phyloP scores from a whole-genome alignment of 1,140 invertebrate genomes.

The Diuraphis noxia region DNA sequence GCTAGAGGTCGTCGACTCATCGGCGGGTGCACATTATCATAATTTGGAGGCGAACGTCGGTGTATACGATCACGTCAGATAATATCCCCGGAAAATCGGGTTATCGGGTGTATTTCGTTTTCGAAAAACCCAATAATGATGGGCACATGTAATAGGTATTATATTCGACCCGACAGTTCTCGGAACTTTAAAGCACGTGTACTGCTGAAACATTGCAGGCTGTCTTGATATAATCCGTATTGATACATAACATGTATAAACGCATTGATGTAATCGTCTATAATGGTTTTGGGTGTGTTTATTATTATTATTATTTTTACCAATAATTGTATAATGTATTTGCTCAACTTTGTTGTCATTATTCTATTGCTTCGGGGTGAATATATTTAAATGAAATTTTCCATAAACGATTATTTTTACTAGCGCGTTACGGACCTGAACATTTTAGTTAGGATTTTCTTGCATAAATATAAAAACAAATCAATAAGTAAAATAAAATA shows the following conservation, averaged over 20 bases:
- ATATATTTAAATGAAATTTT: background rate
- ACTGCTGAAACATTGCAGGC: background rate
- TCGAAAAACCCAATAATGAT: background rate
- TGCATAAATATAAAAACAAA: no score
- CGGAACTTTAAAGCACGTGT: background rate
- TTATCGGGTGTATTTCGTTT: background rate
- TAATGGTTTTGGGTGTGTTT: background rate
- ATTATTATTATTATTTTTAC: background rate
- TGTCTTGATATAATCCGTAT: background rate
- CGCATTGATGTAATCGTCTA: background rate
- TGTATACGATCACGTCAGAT: background rate
- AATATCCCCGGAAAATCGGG: background rate
- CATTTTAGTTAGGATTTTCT: no score
- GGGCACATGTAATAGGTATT: background rate
- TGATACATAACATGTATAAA: background rate
- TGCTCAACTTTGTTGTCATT: background rate
- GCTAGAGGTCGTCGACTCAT: background rate
- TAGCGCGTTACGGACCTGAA: no score
- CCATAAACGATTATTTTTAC: no score
- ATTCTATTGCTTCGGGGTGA: background rate
- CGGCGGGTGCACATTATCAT: background rate
- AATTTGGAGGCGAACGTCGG: background rate
- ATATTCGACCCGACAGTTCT: background rate
- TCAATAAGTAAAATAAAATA: no score
- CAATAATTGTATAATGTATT: background rate